Base-by-base conservation (phyloP, 2,888 invertebrate species). In the Gibbula magus region DNA sequence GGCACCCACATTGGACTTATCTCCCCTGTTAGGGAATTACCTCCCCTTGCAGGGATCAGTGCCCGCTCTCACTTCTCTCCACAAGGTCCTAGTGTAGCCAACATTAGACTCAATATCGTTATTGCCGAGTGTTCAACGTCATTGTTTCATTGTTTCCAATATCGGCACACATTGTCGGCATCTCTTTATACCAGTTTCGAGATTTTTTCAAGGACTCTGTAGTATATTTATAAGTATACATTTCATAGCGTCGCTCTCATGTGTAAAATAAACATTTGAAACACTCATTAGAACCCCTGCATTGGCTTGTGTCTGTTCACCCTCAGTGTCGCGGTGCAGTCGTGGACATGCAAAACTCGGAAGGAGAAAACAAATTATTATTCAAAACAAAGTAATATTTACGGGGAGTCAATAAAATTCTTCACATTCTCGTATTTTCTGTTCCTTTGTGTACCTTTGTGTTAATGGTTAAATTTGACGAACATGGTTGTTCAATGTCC, bases 221-320 rank as follows among this genome's bases (percentile, higher is more conserved):
- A 56, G 56, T 25, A 56, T 56, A 56, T 56, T 56, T 56, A 56
- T 56, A 56, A 56, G 20, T 56, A n/a, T 56, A 56, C 56, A 56
- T 56, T 25, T 56, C 56, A 56, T 56, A 56, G 56, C 13, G 22
- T 56, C 56, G 25, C 56, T 56, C 56, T 56, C 56, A 56, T 56
- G 56, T 56, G 56, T 56, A 56, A 20, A 56, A 56, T 56, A 56
- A 56, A 56, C 56, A 56, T 56, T 56, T 22, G 25, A 56, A 56
- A 56, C 56, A 56, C 20, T 25, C 56, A 56, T 56, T 25, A 20
- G 25, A 56, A 20, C 1, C 22, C 18, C 56, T 56, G 35, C 3
- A 35, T 35, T 35, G 35, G 35, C 35, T 35, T 35, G 7, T 35
- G 35, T 35, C 35, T 35, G 35, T 35, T 35, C 35, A 35, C 35